Percentiles rank a stretch among this genome's conserved stretches.
These are phyloP conservation scores for Eupithecia tripunctaria DNA, from an alignment of 2,888 invertebrate species.

Conservation along the genomic window DNA sequence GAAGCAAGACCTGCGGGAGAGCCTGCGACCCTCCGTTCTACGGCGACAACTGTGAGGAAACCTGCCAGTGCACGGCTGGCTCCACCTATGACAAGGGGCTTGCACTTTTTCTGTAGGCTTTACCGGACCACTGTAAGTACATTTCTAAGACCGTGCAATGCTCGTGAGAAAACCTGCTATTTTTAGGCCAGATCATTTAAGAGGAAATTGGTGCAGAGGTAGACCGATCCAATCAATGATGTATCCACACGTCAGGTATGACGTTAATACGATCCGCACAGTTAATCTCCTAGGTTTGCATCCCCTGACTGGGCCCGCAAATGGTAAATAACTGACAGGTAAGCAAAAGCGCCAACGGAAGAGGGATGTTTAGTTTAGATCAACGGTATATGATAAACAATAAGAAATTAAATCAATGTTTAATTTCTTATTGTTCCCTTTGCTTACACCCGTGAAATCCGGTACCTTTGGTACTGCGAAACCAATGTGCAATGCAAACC, in stretches of 20 bases:
- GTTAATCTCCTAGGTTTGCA: neutral
- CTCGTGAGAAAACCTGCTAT: constrained; percentile 84
- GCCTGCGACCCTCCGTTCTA: constrained; percentile 88
- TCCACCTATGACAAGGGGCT: constrained; percentile 93
- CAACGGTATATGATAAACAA: neutral
- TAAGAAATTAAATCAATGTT: no score
- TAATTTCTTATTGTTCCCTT: no score
- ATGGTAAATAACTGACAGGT: neutral
- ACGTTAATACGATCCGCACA: neutral
- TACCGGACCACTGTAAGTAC: no score
- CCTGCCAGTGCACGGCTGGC: constrained; percentile 89
- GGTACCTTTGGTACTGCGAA: neutral
- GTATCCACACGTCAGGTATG: no score
- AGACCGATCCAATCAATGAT: neutral
- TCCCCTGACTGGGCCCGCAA: neutral
- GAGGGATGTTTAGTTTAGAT: neutral
- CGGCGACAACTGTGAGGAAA: constrained; percentile 86
- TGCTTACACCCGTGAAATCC: neutral
- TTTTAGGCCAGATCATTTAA: neutral
- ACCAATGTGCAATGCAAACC: neutral
- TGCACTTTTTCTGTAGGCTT: constrained; percentile 92
- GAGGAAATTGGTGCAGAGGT: neutral
- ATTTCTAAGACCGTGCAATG: constrained; percentile 91
- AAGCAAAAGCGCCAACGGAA: neutral
- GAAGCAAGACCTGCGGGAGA: constrained; percentile 88